Evolutionary conservation across 2,888 invertebrate genomes (phyloP), one percentile per base, ranked within the genome.

Genomic region (Uloborus plumipes): DNA sequence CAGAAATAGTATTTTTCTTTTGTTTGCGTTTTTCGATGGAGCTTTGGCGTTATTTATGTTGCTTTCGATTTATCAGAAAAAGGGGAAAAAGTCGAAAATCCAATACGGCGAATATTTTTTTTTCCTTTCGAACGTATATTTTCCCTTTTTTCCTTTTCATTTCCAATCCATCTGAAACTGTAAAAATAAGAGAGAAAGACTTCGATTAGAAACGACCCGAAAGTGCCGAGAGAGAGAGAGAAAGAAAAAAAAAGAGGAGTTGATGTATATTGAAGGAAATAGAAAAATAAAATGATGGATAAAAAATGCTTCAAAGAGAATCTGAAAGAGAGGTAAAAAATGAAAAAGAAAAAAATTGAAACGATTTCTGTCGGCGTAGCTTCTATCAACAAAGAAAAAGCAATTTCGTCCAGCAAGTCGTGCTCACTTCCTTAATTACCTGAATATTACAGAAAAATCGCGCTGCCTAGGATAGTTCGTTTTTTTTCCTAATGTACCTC

Each of bases 381-480:
- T 70, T 81, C 69, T 81, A 81, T 81, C 80, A 81, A 81, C 80
- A 81, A 82, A 82, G 76, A 82, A 76, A 82, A 82, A 76, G 81
- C 81, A 82, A 82, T 82, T 82, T 72, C 70, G 80, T 58, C 66
- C 71, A 58, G 70, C 59, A 71, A 82, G 71, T 72, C 76, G 75
- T 82, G 76, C 81, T 72, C 61, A 75, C 75, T 75, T 71, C 81
- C 81, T 82, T 82, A 82, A 82, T 82, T 82, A 82, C 76, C 76
- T 76, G 81, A 75, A 82, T 82, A 82, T 82, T 82, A 82, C 76
- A 82, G 81, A 76, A 82, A 82, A 82, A 82, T 82, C 76, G 71
- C 81, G 75, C 81, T 65, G 81, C 73, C 74, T 80, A 55, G 61
- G 67, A 79, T 67, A 79, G 73, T 62, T 79, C 67, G 50, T 18